phyloP scores from a whole-genome alignment of 2,797 vertebrate species.

The Tauraco hartlaubi region DNA sequence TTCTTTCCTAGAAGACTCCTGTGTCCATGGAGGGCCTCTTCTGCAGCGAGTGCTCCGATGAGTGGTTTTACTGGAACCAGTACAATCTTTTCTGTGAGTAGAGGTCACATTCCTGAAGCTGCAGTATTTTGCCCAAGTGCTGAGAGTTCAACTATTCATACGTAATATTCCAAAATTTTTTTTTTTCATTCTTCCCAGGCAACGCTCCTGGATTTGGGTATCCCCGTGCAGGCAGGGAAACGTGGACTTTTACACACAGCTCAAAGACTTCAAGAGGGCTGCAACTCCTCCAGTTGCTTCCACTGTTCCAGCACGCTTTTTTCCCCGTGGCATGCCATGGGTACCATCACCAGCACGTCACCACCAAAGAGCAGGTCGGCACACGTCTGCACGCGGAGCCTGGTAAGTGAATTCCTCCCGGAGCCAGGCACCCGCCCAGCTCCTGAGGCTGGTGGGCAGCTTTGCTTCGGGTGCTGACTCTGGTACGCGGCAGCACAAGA shows the following conservation, averaged over 20 bases:
- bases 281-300: neutral
- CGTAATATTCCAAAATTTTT: neutral
- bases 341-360: too few species aligned
- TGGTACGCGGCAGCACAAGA: neutral
- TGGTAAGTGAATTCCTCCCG: too few species aligned
- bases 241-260: fast-evolving
- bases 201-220: neutral
- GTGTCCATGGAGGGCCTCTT: neutral
- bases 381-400: too few species aligned
- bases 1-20: neutral
- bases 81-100: neutral
- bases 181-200: neutral
- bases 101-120: neutral
- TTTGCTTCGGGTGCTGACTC: neutral
- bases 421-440: too few species aligned
- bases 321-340: neutral
- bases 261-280: neutral
- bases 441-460: too few species aligned
- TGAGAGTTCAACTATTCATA: neutral
- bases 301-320: fast-evolving
- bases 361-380: too few species aligned
- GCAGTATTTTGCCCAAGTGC: neutral
- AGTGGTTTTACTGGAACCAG: neutral
- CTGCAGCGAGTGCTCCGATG: fast-evolving
- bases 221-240: neutral